Conservation (phyloP, 2,888 invertebrate species). For the Nymphalis c-album region DNA sequence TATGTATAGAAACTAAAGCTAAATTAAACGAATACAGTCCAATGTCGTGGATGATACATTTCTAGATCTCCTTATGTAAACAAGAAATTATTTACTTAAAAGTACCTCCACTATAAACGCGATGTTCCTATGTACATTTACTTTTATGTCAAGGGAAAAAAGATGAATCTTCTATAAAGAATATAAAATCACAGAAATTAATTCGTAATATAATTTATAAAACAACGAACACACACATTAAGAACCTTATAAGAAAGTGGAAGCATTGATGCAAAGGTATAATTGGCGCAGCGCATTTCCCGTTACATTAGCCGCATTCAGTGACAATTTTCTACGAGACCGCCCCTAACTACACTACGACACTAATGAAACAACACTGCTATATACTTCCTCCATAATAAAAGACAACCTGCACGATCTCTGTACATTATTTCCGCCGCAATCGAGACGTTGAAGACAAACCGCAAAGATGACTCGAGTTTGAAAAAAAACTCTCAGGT, state of each 20-base stretch:
- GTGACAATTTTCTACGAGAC: constrained; percentile 59
- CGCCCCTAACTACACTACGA: constrained; percentile 64
- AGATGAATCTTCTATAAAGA: too few species aligned
- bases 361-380: constrained; percentile 64
- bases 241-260: constrained; percentile 36
- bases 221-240: constrained; percentile 19
- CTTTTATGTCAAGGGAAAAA: background rate
- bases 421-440: constrained; percentile 45
- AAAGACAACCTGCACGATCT: constrained; percentile 57
- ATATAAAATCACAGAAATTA: background rate
- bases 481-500: constrained; percentile 16
- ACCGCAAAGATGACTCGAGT: constrained; percentile 34
- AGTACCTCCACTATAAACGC: background rate
- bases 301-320: constrained; percentile 66
- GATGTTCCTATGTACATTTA: background rate
- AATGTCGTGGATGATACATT: background rate
- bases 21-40: constrained; percentile 1
- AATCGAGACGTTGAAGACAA: constrained; percentile 39
- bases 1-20: background rate
- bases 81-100: background rate
- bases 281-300: constrained; percentile 65
- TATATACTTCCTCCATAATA: constrained; percentile 58
- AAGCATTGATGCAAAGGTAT: constrained; percentile 50
- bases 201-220: constrained; percentile 13
- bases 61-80: background rate